A percentile compares a stretch with the other conserved stretches of the same genome.
phyloP scores from a whole-genome alignment of 2,113 vertebrate genomes.

The Smithornis capensis region DNA sequence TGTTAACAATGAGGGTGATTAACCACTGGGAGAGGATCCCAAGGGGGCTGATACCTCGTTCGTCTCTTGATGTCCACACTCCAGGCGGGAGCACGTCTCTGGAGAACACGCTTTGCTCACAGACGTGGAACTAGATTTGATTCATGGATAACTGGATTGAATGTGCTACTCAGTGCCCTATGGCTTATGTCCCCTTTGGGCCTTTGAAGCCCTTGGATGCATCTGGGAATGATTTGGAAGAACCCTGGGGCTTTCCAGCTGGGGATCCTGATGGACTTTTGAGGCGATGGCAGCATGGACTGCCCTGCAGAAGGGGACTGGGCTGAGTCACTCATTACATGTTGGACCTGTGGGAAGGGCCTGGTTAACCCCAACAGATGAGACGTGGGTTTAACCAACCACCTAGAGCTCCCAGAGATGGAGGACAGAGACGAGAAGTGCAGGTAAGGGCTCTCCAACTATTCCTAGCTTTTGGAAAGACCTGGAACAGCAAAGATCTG shows the following conservation, averaged over 20 bases:
- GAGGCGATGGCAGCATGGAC: neutral
- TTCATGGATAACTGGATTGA: neutral
- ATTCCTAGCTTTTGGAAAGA: neutral
- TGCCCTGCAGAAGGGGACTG: neutral
- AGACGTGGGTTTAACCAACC: neutral
- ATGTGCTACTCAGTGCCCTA: neutral
- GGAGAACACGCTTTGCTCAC: neutral
- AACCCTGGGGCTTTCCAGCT: neutral
- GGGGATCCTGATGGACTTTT: neutral
- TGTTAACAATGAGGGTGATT: slow-evolving; percentile 51
- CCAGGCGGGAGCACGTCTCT: neutral
- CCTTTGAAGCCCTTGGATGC: neutral
- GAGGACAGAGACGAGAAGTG: neutral
- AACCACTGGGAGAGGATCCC: slow-evolving; percentile 45
- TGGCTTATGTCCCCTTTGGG: neutral
- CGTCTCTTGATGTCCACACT: neutral
- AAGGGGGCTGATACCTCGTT: neutral
- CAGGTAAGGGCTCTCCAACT: slow-evolving; percentile 38
- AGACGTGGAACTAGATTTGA: neutral
- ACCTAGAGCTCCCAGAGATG: neutral
- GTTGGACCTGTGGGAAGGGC: neutral
- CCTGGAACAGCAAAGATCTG: neutral
- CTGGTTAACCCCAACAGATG: neutral
- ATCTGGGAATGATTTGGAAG: neutral
- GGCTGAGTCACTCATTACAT: neutral